Evolutionary conservation across 2,888 invertebrate genomes (phyloP).

Genomic region (Eristalis tenax): DNA sequence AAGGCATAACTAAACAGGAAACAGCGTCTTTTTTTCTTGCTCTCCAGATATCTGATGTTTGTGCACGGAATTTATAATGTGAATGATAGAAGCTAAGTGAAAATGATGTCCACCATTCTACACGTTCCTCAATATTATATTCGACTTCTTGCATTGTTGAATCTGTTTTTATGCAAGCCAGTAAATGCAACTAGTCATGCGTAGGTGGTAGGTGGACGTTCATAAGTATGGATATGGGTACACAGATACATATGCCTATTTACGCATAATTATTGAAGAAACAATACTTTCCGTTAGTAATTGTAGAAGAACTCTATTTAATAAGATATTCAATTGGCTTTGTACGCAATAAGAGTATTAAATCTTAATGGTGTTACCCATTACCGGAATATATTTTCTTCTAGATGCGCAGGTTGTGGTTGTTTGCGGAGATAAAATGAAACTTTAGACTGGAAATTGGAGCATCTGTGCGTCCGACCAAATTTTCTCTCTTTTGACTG

Average conservation of each 20-base stretch:
- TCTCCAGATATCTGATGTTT: constrained; percentile 64
- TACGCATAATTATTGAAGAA: constrained; percentile 18
- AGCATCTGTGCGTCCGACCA: background rate
- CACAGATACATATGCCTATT: background rate
- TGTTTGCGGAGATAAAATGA: background rate
- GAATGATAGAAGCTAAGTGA: constrained; percentile 43
- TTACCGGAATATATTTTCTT: background rate
- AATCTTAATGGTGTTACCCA: background rate
- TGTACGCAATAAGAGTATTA: background rate
- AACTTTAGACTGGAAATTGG: constrained; percentile 14
- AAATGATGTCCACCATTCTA: constrained; percentile 48
- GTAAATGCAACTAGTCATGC: background rate
- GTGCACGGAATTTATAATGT: constrained; percentile 61
- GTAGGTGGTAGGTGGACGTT: too few species aligned
- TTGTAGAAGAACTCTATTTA: background rate
- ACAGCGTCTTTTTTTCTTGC: constrained; percentile 62
- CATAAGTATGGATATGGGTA: background rate
- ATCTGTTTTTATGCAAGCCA: constrained; percentile 8
- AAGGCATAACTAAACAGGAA: constrained; percentile 65
- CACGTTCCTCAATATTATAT: constrained; percentile 37
- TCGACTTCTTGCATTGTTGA: constrained; percentile 38
- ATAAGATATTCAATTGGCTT: background rate
- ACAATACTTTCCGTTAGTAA: constrained; percentile 46
- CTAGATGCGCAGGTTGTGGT: background rate
- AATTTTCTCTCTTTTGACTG: constrained; percentile 18